phyloP scores from a whole-genome alignment of 2,113 vertebrate genomes.

The Carassius auratus region DNA sequence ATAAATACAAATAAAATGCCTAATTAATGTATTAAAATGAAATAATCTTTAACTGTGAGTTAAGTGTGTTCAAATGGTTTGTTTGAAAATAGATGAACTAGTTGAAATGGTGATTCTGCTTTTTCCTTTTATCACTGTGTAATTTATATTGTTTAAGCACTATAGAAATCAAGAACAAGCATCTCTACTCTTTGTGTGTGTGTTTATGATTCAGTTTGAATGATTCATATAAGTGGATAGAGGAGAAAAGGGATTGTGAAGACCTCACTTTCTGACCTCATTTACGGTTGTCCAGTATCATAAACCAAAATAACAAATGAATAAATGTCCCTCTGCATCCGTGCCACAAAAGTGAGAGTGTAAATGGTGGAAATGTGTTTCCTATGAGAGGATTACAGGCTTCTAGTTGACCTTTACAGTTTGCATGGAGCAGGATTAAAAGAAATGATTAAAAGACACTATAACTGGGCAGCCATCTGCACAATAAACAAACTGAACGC shows the following conservation, averaged over 20 bases:
- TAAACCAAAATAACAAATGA: slow-evolving; percentile 30
- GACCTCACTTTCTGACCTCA: slow-evolving; percentile 4
- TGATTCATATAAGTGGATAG: background rate
- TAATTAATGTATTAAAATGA: background rate
- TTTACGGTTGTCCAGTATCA: slow-evolving; percentile 5
- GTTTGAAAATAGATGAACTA: background rate
- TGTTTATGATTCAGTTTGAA: background rate
- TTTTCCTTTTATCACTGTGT: too few relatives aligned
- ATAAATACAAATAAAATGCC: background rate
- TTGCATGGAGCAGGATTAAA: slow-evolving; percentile 61
- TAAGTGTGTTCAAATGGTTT: background rate
- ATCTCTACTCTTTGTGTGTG: background rate
- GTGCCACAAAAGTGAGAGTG: slow-evolving; percentile 47
- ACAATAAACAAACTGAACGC: slow-evolving; percentile 34
- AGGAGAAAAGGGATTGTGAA: background rate
- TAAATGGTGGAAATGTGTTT: slow-evolving; percentile 49
- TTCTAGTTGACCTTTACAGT: slow-evolving; percentile 65
- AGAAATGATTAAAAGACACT: slow-evolving; percentile 32
- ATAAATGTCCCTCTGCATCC: slow-evolving; percentile 47
- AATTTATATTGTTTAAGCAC: too few relatives aligned
- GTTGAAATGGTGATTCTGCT: background rate
- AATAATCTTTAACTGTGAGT: background rate
- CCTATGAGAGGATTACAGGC: slow-evolving; percentile 56
- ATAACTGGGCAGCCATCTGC: slow-evolving; percentile 42
- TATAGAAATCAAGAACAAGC: background rate